Base-by-base conservation (phyloP, 2,113 vertebrate genomes). In the Alexandromys fortis region DNA sequence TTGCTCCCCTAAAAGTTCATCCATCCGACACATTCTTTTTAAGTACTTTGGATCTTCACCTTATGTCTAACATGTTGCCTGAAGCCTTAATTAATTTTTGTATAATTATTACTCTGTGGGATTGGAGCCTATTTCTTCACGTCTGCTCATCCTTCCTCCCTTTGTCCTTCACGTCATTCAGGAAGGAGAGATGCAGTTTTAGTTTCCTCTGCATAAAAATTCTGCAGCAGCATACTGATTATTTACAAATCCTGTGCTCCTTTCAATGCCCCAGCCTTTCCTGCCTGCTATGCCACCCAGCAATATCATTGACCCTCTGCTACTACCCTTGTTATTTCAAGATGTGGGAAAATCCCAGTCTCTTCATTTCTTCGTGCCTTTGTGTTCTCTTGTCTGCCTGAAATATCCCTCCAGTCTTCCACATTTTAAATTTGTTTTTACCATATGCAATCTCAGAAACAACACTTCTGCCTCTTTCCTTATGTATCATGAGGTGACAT, bases 11-110 rank as follows among this genome's bases (percentile, higher is more conserved):
- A 5, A 92, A 82, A 91, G 75, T 22, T 91, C 70, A 83, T 68
- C 26, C 52, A 86, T 81, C n/a, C 14, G 91, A 16, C 8, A 77
- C 30, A 68, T 55, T 77, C 38, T 26, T 76, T 79, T 21, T 42
- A 82, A 88, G 76, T 76, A 28, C 35, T 75, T 79, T 79, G 13
- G 3, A 95, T 89, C 35, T 78, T 92, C 8, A 22, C 47, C 47
- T 94, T 45, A 28, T 85, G n/a, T 76, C 89, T 96, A 52, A 90
- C 58, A 95, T 72, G 94, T 89, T 97, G 83, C 63, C 82, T 83
- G 45, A 86, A 49, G 49, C 38, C 72, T 67, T 92, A 90, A 94
- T 92, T 96, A 96, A 76, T 91, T 94, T 85, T 70, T 75, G 49
- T 81, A 30, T 93, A 90, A 90, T 86, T 87, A 52, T 83, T 88